A percentile compares a stretch with the other conserved stretches of the same genome.
phyloP scores from a whole-genome alignment of 1,140 invertebrate species.

The Trichonephila inaurata region DNA sequence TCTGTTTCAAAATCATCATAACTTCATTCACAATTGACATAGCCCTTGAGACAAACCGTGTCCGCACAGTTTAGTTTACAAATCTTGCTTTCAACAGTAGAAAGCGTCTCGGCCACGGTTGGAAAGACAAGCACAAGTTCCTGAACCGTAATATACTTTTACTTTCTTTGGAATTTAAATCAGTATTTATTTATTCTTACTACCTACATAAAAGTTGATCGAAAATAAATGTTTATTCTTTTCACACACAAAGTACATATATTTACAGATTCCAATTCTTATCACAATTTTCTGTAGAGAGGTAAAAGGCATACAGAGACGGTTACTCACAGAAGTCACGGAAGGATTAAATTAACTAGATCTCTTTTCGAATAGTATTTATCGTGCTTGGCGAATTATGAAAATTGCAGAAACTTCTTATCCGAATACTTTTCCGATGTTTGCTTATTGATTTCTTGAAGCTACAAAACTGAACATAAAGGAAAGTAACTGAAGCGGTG shows the following conservation, averaged over 20 bases:
- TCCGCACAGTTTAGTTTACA: too few species aligned
- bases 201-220: background rate
- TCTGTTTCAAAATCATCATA: too few species aligned
- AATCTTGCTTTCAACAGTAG: background rate
- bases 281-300: background rate
- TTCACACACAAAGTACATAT: background rate
- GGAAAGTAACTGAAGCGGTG: too few species aligned
- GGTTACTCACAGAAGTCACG: background rate
- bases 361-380: too few species aligned
- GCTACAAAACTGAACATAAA: too few species aligned
- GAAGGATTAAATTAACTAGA: background rate
- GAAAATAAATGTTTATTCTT: background rate
- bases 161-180: background rate
- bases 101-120: background rate
- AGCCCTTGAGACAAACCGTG: too few species aligned
- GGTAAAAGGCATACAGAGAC: background rate
- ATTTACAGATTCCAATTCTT: background rate
- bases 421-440: too few species aligned
- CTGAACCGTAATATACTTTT: background rate
- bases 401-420: too few species aligned
- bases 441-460: too few species aligned
- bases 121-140: background rate
- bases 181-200: background rate
- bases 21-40: too few species aligned
- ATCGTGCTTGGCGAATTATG: too few species aligned